Evolutionary conservation across 2,888 invertebrate species (phyloP).

Genomic region (Peribatodes rhomboidaria): DNA sequence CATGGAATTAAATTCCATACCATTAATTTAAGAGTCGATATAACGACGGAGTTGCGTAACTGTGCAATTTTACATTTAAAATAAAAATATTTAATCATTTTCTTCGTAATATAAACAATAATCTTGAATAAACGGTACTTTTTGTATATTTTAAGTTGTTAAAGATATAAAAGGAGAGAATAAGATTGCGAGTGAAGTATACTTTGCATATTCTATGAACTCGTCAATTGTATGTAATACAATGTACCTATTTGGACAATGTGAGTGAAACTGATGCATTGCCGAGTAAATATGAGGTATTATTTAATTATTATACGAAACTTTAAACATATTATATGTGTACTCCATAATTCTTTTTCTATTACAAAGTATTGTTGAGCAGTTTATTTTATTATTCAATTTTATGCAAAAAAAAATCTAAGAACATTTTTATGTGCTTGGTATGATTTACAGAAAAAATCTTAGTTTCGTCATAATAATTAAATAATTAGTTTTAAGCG

Average conservation of each 20-base stretch:
- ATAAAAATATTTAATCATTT: constrained; percentile 39
- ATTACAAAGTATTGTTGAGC: not conserved
- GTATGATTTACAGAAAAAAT: not conserved
- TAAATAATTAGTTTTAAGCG: constrained; percentile 43
- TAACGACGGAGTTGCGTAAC: constrained; percentile 36
- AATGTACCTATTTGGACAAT: constrained; percentile 65
- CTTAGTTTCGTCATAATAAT: constrained; percentile 52
- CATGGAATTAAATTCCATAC: constrained; percentile 74
- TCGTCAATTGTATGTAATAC: constrained; percentile 84
- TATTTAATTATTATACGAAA: constrained; percentile 55
- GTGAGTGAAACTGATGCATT: constrained; percentile 66
- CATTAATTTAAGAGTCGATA: constrained; percentile 34
- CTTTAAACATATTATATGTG: not conserved
- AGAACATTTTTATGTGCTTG: not conserved
- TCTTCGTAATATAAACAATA: constrained; percentile 31
- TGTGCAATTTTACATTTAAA: constrained; percentile 40
- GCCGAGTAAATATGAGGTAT: constrained; percentile 45
- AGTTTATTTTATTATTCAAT: not conserved
- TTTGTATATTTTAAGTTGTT: constrained; percentile 72
- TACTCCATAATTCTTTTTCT: not conserved
- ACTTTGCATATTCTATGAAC: constrained; percentile 72
- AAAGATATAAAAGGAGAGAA: constrained; percentile 82
- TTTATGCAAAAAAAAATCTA: not conserved
- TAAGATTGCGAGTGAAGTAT: constrained; percentile 79
- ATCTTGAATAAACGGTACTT: constrained; percentile 26